Conservation (phyloP, 2,797 vertebrate species). For the Propithecus deckenii region DNA sequence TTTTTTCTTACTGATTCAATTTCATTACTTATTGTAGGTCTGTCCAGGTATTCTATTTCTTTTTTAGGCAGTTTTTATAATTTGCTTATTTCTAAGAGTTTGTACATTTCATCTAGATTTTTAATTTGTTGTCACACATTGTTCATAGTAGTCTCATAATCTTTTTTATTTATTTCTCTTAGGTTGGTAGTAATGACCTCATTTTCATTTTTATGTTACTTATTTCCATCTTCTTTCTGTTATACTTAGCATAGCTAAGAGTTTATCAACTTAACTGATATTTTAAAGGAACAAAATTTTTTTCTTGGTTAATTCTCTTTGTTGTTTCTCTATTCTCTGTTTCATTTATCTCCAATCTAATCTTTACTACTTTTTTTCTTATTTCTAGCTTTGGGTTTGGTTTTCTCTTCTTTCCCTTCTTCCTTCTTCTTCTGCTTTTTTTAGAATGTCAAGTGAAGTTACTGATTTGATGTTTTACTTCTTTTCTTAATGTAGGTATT, state of each 20-base stretch:
- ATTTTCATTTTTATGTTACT: not conserved
- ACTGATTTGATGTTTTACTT: not conserved
- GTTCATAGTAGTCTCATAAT: not conserved
- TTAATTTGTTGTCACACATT: not conserved
- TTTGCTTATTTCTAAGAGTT: not conserved
- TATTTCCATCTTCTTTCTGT: not conserved
- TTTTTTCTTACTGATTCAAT: not conserved
- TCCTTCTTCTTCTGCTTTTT: not conserved
- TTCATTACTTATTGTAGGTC: not conserved
- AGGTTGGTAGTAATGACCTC: not conserved
- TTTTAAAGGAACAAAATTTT: not conserved
- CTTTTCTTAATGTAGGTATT: not conserved
- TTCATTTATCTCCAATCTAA: not conserved
- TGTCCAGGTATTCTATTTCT: not conserved
- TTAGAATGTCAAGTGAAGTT: not conserved
- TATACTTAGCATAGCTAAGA: not conserved
- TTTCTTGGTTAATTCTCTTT: not conserved
- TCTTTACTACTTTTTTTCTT: not conserved
- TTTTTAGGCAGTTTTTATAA: not conserved
- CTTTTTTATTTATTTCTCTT: not conserved
- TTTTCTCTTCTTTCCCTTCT: not conserved
- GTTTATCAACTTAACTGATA: not conserved
- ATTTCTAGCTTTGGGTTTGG: not conserved
- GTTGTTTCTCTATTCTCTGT: not conserved
- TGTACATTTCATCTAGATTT: not conserved